These are phyloP conservation scores for Lamellibrachia satsuma DNA, from an alignment of 2,888 invertebrate species.

Conservation along the genomic window DNA sequence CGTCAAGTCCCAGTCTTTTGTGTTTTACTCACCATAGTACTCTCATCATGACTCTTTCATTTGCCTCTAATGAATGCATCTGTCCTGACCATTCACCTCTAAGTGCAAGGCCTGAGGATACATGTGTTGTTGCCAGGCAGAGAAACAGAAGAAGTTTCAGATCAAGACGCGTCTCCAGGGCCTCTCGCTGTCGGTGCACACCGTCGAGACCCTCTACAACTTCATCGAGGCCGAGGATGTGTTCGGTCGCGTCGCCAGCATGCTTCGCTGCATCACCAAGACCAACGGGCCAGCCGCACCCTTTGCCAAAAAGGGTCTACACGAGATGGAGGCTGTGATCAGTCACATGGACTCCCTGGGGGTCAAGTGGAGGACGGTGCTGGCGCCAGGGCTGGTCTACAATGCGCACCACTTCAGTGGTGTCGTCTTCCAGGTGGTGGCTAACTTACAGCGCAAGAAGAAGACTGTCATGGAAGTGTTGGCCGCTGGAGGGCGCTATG, in stretches of 20 bases:
- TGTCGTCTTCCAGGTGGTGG: slow-evolving; percentile 76
- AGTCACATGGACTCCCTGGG: slow-evolving; percentile 79
- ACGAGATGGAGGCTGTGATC: slow-evolving; percentile 80
- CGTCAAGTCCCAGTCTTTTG: too few relatives aligned
- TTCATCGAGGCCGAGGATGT: slow-evolving; percentile 77
- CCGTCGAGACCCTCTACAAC: slow-evolving; percentile 73
- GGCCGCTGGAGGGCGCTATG: slow-evolving; percentile 90
- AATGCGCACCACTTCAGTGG: slow-evolving; percentile 76
- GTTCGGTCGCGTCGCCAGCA: slow-evolving; percentile 72
- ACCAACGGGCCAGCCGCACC: slow-evolving; percentile 37
- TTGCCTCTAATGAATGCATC: too few relatives aligned
- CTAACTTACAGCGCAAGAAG: slow-evolving; percentile 66
- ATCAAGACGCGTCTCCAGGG: slow-evolving; percentile 77
- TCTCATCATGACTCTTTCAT: too few relatives aligned
- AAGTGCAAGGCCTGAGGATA: neutral
- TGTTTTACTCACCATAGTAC: too few relatives aligned
- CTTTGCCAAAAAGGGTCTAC: slow-evolving; percentile 76
- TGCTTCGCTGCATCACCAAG: slow-evolving; percentile 72
- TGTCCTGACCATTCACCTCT: too few relatives aligned
- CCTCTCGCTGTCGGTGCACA: slow-evolving; percentile 76
- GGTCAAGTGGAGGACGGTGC: slow-evolving; percentile 68
- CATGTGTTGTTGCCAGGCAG: neutral
- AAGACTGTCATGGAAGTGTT: slow-evolving; percentile 74
- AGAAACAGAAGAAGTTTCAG: slow-evolving; percentile 73
- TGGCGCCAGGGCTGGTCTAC: slow-evolving; percentile 73